Evolutionary conservation across 2,888 invertebrate genomes (phyloP), one percentile per base, ranked within the genome.

Genomic region (Callinectes sapidus): DNA sequence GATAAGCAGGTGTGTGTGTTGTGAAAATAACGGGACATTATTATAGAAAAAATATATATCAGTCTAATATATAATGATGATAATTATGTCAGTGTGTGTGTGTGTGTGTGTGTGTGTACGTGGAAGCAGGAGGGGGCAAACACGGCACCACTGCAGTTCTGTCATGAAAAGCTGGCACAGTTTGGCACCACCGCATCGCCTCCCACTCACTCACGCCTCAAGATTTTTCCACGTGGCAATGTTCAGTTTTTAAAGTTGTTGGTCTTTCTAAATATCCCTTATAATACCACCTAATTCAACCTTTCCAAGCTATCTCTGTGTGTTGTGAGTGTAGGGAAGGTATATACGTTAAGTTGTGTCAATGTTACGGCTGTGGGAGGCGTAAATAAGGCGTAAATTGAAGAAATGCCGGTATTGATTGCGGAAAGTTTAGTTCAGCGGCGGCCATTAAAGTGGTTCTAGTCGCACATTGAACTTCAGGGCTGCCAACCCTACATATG

Each of bases 381-480:
- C 10, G 28, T 71, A 28, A 5, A 18, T 39, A 23, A 18, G 35
- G 81, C n/a, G 8, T 55, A 42, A 32, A 18, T 32, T 6, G 87
- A 16, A 42, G 90, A 87, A 66, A 87, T 66, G 48, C 16, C n/a
- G n/a, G 35, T 35, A 87, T 42, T 91, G 61, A 61, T 61, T 92
- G 35, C 89, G 55, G 18, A 92, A 92, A 1, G 55, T 90, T 90
- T 90, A 81, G 90, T 86, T 92, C 92, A n/a, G 39, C 87, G 55
- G 87, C 90, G 89, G 89, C 92, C 90, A 85, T 90, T 55, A 66
- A 42, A 66, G 85, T 86, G n/a, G 85, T 85, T 90, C 89, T 54
- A 23, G 35, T 61, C 92, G 92, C 93, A 93, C 93, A 93, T 93
- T 93, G 93, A 93, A 93, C 93, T 87, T 91, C 93, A 91, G n/a